Conservation (phyloP, 2,888 invertebrate genomes). For the Stenurella melanura region DNA sequence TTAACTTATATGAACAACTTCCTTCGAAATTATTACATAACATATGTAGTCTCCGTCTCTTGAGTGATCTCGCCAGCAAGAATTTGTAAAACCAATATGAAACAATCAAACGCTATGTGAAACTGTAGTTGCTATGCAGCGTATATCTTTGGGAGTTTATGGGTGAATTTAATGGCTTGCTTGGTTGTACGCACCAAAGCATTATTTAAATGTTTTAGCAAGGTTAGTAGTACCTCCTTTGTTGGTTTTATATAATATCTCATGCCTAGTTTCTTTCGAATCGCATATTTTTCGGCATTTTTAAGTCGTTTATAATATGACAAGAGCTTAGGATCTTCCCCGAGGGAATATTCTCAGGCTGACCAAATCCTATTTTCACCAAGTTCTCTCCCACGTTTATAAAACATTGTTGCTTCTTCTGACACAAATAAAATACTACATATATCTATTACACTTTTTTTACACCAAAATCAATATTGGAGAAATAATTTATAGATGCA, state of each 20-base stretch:
- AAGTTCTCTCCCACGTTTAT: constrained; percentile 76
- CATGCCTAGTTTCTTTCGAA: constrained; percentile 73
- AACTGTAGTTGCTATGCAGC: constrained; percentile 63
- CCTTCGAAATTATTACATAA: no score
- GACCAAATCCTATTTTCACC: constrained; percentile 81
- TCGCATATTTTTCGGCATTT: constrained; percentile 73
- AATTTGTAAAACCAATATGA: constrained; percentile 61
- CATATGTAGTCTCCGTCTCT: no score
- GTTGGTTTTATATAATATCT: constrained; percentile 74
- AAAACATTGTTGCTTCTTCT: constrained; percentile 57
- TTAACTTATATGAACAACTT: no score
- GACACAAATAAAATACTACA: constrained; percentile 41
- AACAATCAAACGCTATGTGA: constrained; percentile 61
- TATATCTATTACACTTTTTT: neutral
- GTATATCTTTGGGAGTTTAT: constrained; percentile 47
- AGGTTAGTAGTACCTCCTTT: constrained; percentile 56
- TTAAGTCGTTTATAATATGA: constrained; percentile 72
- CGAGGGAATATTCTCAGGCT: constrained; percentile 76
- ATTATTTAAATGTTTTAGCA: constrained; percentile 16
- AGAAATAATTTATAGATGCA: neutral
- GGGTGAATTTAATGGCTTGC: constrained; percentile 24
- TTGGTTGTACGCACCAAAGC: constrained; percentile 12
- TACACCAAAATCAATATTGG: no score
- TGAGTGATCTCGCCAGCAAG: no score
- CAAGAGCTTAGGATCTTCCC: constrained; percentile 66